Evolutionary conservation across 2,888 invertebrate species (phyloP).

Genomic region (Stenodera caucasica): DNA sequence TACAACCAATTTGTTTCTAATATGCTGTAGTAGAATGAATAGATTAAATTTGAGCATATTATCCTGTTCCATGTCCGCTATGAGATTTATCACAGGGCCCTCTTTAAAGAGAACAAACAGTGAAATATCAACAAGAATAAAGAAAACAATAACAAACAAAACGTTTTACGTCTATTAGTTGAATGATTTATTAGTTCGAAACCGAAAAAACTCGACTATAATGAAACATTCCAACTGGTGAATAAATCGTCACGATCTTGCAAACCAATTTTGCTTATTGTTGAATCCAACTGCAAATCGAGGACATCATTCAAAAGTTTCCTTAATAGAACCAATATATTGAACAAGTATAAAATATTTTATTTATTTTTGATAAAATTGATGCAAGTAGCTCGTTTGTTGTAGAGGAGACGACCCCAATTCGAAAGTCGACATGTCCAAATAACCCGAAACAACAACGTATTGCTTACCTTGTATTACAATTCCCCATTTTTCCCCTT

Average conservation of each 20-base stretch:
- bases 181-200: not conserved
- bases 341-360: too few relatives aligned
- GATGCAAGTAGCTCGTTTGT: too few relatives aligned
- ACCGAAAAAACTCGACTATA: not conserved
- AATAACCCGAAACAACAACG: not conserved
- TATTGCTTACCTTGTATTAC: not conserved
- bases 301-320: not conserved
- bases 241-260: too few relatives aligned
- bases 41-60: constrained; percentile 30
- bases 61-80: constrained; percentile 21
- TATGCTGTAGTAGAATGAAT: constrained; percentile 27
- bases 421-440: not conserved
- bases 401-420: not conserved
- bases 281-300: not conserved
- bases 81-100: constrained; percentile 19
- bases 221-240: not conserved
- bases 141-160: not conserved
- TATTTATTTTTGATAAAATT: too few relatives aligned
- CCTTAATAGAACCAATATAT: not conserved
- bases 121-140: not conserved
- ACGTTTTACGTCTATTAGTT: not conserved
- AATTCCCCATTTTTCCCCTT: not conserved
- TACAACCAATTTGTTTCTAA: constrained; percentile 30
- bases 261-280: not conserved
- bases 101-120: not conserved